phyloP scores from a whole-genome alignment of 1,140 invertebrate species.

The Penaeus japonicus region DNA sequence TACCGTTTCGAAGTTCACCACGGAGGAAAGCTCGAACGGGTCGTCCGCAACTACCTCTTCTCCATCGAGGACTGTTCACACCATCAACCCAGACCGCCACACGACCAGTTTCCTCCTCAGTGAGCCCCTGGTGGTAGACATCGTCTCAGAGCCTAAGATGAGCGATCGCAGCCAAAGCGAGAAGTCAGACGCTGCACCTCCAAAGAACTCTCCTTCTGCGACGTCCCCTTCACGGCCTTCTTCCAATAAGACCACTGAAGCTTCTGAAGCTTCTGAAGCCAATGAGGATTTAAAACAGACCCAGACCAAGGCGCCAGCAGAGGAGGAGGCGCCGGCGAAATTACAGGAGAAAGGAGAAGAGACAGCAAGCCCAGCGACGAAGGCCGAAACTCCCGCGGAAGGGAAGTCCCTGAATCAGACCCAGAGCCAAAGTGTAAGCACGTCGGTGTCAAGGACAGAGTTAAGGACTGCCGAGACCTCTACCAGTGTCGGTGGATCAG shows the following conservation, averaged over 20 bases:
- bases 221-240: background rate
- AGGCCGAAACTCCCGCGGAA: background rate
- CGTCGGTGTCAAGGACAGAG: background rate
- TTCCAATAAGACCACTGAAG: too few relatives aligned
- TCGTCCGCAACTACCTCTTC: background rate
- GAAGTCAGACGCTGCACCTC: background rate
- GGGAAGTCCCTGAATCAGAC: background rate
- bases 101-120: background rate
- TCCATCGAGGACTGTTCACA: background rate
- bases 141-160: background rate
- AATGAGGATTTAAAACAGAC: too few relatives aligned
- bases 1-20: background rate
- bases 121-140: background rate
- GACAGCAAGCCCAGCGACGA: background rate
- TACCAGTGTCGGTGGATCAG: background rate
- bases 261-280: too few relatives aligned
- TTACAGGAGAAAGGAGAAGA: background rate
- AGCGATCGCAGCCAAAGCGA: background rate
- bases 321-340: background rate
- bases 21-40: background rate
- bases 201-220: background rate
- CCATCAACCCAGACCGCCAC: background rate
- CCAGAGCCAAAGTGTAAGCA: slow-evolving; percentile 14
- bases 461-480: background rate
- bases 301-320: too few relatives aligned